Evolutionary conservation across 2,113 vertebrate genomes (phyloP), one percentile per base, ranked within the genome.

Genomic region (Chaenocephalus aceratus): DNA sequence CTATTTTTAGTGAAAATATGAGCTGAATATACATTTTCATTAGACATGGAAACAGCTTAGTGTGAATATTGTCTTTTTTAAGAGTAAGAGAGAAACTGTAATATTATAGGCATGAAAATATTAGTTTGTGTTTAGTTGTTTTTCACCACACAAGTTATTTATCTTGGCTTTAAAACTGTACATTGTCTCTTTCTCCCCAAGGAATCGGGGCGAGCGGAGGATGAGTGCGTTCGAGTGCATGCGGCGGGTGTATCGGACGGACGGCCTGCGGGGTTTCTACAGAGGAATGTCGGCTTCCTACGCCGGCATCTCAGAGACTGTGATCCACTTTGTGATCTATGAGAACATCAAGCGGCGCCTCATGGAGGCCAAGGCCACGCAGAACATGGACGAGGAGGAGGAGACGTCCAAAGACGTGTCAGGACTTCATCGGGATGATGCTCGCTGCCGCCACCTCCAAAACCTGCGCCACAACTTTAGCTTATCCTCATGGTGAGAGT

Each of bases 251-350:
- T 99, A 99, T 93, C 95, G 71, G 68, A 84, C 95, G 16, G 97
- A 99, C 59, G 98, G 98, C 75, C 59, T 98, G 34, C 96, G 93
- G 70, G 98, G 98, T 59, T 99, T 99, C 94, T 99, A 99, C 90
- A 95, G 97, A 68, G 98, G 98, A 68, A 99, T 99, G 98, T 98
- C 98, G 0, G 98, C 98, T 0, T 99, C 98, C 18, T 99, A 99
- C 0, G 98, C 97, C 7, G 98, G 98, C 86, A 99, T 99, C 93
- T 99, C 98, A 83, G 98, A 99, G 95, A 99, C 98, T 94, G 97
- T 99, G 86, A 97, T 99, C 93, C 97, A 99, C 89, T 99, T 99
- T 92, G 97, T 99, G 94, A 99, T 99, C 94, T 99, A 99, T 93
- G 98, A 99, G 93, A 98, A 95, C 93, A 98, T 99, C 95, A 99